Base-by-base conservation (phyloP, 30 jellyfish, hydroid and myxozoan species). In the Aurelia aurita complex sp. Pacific region DNA sequence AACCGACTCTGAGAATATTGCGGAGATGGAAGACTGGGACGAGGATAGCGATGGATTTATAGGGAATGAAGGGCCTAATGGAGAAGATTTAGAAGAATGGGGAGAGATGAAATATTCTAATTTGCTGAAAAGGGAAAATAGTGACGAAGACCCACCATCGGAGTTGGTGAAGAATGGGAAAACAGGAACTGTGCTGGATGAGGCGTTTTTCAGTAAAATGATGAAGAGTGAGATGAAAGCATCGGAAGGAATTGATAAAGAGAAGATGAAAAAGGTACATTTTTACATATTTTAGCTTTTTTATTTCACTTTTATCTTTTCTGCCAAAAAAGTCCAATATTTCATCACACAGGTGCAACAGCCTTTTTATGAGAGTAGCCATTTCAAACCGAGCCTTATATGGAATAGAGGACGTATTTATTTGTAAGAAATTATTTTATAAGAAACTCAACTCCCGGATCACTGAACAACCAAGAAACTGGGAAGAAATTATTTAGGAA, bases 141-240 rank as follows among this genome's bases (percentile, higher is more conserved):
- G 53, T 4, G 84, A 81, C n/a, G 77, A 77, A 43, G 77, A 63
- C 77, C 87, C 83, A 5, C 90, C 90, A 8, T 81, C 90, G 43
- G 90, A 81, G 46, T 68, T 81, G 29, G 90, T 81, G 69, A 81
- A 81, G 38, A 81, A 69, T 32, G 90, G 90, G 55, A 81, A 81
- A 69, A 81, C 90, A 14, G 90, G 90, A 50, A 81, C 90, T 16
- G 82, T 81, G n/a, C 54, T 81, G 40, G 90, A 81, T 71, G 90
- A 81, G 51, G 62, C 90, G 2, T 67, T 81, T 36, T 81, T 81
- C 77, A 67, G 90, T 64, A 72, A 69, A 46, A 46, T 46, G 64
- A 81, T 81, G 90, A 81, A 66, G 32, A 69, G 57, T 57, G 90
- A 76, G 18, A 53, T 67, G 43, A 81, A 36, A 40, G 83, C 77